Evolutionary conservation across 2,113 vertebrate species (phyloP), one percentile per base, ranked within the genome.

Genomic region (Colistium nudipinnis): DNA sequence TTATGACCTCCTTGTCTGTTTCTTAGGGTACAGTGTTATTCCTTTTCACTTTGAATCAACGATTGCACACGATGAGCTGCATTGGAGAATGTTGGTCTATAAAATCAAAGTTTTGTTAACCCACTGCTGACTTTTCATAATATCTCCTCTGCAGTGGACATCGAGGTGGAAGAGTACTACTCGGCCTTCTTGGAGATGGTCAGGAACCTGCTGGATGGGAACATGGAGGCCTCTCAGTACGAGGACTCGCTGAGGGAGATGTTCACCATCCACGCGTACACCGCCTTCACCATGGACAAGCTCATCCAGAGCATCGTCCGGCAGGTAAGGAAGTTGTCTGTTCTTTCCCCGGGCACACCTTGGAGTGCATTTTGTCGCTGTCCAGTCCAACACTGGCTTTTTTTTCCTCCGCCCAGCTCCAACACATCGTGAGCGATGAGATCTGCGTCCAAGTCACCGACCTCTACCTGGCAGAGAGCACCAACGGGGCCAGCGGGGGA

Each of bases 231-330:
- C 0, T 96, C 96, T 0, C 97, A 98, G 64, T 99, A 98, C 0
- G 98, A 99, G 80, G 98, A 99, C 68, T 98, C 97, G 0, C 86
- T 99, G 82, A 93, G 98, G 1, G 98, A 99, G 76, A 99, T 99
- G 98, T 99, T 99, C 94, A 99, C 98, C 76, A 99, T 99, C 70
- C 97, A 99, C 0, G 97, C 97, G 76, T 99, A 96, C 92, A 96
- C 93, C 4, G 97, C 95, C 88, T 99, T 99, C 77, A 99, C 97
- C 25, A 98, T 99, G 98, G 98, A 99, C 93, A 99, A 99, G 77
- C 93, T 99, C 73, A 96, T 99, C 90, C 98, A 99, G 90, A 99
- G 96, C 91, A 98, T 99, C 3, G 97, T 99, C 51, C 91, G 98
- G 75, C 97, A 99, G 98, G 98, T 97, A 71, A 70, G 88, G 52